These are phyloP conservation scores for Nezara viridula DNA, from an alignment of 2,888 invertebrate genomes.

Conservation along the genomic window DNA sequence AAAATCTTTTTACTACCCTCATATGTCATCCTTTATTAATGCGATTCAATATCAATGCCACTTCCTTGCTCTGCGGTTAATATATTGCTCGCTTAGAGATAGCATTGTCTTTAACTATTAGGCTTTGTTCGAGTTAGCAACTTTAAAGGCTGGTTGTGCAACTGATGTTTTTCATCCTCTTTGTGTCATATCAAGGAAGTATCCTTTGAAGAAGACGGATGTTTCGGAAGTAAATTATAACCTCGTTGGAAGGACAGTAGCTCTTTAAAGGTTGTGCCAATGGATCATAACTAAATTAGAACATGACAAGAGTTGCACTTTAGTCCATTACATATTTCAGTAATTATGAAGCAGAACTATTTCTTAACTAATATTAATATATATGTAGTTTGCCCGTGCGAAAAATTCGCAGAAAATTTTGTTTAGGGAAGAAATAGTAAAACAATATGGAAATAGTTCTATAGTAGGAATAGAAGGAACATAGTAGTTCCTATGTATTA, in stretches of 20 bases:
- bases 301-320: background rate
- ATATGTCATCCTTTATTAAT: background rate
- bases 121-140: background rate
- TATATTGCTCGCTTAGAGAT: background rate
- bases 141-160: constrained; percentile 13
- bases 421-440: no score
- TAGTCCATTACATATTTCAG: background rate
- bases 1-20: no score
- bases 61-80: constrained; percentile 4
- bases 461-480: no score
- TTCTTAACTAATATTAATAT: background rate
- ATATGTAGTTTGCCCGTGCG: no score
- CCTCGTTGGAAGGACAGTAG: constrained; percentile 2
- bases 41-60: background rate
- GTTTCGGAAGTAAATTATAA: background rate
- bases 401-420: no score
- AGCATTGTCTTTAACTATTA: constrained; percentile 14
- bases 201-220: background rate
- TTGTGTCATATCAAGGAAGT: background rate
- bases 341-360: background rate
- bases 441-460: no score
- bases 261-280: background rate
- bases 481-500: no score
- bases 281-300: background rate
- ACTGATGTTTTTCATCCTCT: constrained; percentile 3